These are phyloP conservation scores for Zaprionus davidi DNA, from an alignment of 1,140 invertebrate species.

Conservation along the genomic window DNA sequence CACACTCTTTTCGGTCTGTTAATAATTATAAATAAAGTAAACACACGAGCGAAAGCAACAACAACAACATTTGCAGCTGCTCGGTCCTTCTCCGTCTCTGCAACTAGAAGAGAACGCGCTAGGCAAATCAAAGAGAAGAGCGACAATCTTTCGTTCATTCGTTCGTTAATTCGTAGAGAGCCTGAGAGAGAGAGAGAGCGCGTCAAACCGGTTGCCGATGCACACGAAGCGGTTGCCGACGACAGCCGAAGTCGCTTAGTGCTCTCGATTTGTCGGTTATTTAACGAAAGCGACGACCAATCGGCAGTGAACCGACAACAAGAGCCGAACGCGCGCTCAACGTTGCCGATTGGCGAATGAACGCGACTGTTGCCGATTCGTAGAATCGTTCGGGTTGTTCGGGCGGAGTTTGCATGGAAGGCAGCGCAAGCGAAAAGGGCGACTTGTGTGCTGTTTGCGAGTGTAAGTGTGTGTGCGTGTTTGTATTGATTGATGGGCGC, in stretches of 20 bases:
- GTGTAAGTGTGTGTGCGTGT: not conserved
- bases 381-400: conserved; percentile 18
- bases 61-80: not conserved
- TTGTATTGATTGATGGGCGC: conserved; percentile 69
- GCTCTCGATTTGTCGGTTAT: conserved; percentile 38
- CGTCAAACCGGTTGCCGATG: conserved; percentile 43
- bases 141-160: not conserved
- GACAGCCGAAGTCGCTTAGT: conserved; percentile 6
- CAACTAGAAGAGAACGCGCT: not conserved
- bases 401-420: conserved; percentile 18
- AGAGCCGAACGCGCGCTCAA: conserved; percentile 25
- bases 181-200: conserved; percentile 9
- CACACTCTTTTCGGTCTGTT: not conserved
- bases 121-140: conserved; percentile 1
- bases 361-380: too few species aligned
- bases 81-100: not conserved
- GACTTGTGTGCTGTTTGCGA: conserved; percentile 1
- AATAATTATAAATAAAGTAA: conserved; percentile 10
- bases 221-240: not conserved
- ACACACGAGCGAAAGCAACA: not conserved
- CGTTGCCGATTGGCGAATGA: conserved; percentile 21
- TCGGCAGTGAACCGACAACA: conserved; percentile 15
- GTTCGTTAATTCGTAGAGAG: conserved; percentile 8
- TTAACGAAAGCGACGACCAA: conserved; percentile 35
- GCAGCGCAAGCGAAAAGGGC: conserved; percentile 27